These are phyloP conservation scores for Melanotaenia nigrans DNA, from an alignment of 2,797 vertebrate species.

Conservation along the genomic window DNA sequence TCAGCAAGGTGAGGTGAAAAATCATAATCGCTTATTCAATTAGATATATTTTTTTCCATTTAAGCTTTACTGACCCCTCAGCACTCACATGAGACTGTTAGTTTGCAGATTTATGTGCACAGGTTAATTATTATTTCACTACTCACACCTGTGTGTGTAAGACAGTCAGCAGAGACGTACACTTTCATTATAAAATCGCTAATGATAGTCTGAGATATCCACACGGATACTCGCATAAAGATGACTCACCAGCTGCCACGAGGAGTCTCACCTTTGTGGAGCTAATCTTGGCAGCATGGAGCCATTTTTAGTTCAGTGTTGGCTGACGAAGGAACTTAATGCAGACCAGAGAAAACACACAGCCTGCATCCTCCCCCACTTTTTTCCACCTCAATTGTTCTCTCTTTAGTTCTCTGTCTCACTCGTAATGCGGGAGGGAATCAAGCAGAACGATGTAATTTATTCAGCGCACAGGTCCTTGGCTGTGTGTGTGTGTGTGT, in stretches of 20 bases:
- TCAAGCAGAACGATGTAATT: conserved; percentile 40
- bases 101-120: neutral
- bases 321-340: conserved; percentile 62
- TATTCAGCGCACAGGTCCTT: conserved; percentile 37
- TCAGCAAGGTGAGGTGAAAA: conserved; percentile 24
- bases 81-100: conserved; percentile 13
- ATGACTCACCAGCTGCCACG: conserved; percentile 69
- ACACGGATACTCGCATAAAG: conserved; percentile 29
- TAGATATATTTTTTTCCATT: conserved; percentile 31
- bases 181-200: conserved; percentile 46
- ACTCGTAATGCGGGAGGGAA: conserved; percentile 46
- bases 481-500: conserved; percentile 3
- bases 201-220: conserved; percentile 55
- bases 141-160: conserved; percentile 8
- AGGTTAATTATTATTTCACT: conserved; percentile 21
- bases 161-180: conserved; percentile 23
- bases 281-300: conserved; percentile 74
- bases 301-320: conserved; percentile 77
- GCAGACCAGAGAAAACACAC: conserved; percentile 53
- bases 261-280: conserved; percentile 69
- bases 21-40: conserved; percentile 40
- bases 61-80: conserved; percentile 30
- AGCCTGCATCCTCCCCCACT: conserved; percentile 38
- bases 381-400: conserved; percentile 8
- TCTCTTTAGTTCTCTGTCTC: conserved; percentile 30